A percentile compares a stretch with the other conserved stretches of the same genome.
Conservation (phyloP, 2,888 invertebrate species). For the Polylopha cassiicola region DNA sequence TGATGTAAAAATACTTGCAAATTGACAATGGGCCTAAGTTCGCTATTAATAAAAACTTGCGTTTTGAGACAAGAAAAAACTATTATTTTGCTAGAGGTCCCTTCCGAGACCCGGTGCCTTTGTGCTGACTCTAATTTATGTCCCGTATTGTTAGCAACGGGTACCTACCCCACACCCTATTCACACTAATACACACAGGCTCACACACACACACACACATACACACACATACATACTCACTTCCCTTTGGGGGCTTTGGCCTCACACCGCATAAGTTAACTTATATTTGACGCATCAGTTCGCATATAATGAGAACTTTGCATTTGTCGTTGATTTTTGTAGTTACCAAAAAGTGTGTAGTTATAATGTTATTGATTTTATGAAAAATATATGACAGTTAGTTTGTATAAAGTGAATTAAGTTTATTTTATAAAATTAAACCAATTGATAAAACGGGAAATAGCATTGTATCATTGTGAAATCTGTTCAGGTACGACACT, state of each 20-base stretch:
- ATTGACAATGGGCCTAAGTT: conserved; percentile 63
- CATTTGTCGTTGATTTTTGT: conserved; percentile 43
- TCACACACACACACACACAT: no score
- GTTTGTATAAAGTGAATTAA: no score
- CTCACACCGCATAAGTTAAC: conserved; percentile 49
- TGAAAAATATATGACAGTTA: no score
- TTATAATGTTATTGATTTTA: no score
- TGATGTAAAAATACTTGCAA: conserved; percentile 48
- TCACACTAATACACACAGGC: no score
- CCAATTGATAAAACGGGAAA: no score
- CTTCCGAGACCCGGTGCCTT: conserved; percentile 68
- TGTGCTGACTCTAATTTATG: conserved; percentile 76
- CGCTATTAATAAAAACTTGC: conserved; percentile 66
- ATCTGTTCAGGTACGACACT: no score
- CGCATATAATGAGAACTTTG: conserved; percentile 57
- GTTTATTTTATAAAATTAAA: no score
- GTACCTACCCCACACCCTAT: conserved; percentile 71
- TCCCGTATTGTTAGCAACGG: conserved; percentile 67
- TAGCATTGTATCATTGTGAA: no score
- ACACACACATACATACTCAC: no score
- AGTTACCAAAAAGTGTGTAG: conserved; percentile 31
- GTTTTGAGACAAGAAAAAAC: conserved; percentile 72
- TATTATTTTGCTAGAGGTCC: conserved; percentile 71
- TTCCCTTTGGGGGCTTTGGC: conserved; percentile 64
- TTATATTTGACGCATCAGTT: conserved; percentile 67